phyloP scores from a whole-genome alignment of 2,797 vertebrate genomes.

The Phrynocephalus forsythii region DNA sequence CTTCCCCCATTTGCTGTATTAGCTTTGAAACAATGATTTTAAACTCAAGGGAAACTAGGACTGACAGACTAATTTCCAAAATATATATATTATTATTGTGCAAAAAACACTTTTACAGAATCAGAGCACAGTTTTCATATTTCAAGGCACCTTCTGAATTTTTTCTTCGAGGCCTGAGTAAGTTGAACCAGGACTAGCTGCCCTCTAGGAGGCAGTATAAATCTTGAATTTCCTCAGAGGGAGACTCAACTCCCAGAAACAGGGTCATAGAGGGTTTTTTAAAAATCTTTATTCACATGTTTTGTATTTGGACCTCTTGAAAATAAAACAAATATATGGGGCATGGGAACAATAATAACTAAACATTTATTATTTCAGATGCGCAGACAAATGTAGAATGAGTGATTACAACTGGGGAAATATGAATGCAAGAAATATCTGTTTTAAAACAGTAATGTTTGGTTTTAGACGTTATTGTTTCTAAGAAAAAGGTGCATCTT shows the following conservation, averaged over 20 bases:
- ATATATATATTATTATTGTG: neutral
- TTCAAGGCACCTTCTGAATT: neutral
- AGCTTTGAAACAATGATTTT: neutral
- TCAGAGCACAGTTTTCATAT: conserved; percentile 22
- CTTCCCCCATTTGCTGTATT: neutral
- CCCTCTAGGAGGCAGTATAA: conserved; percentile 27
- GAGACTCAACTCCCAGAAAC: neutral
- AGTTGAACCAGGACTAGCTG: conserved; percentile 4
- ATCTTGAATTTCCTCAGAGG: conserved; percentile 31
- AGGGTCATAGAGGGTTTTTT: neutral
- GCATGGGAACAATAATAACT: conserved; percentile 17
- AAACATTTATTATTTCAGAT: conserved; percentile 51
- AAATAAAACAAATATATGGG: neutral
- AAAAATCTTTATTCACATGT: neutral
- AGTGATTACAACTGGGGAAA: neutral
- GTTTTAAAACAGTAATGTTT: conserved; percentile 57
- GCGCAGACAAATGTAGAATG: neutral
- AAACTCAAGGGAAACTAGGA: neutral
- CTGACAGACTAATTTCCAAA: conserved; percentile 6
- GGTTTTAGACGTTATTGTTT: conserved; percentile 64
- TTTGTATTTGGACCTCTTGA: neutral
- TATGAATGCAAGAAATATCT: conserved; percentile 49
- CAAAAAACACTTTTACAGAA: neutral
- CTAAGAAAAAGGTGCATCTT: conserved; percentile 53
- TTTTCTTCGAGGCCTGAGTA: neutral